Percentiles rank a stretch among this genome's conserved stretches.
Conservation (phyloP, 2,888 invertebrate genomes). For the Drosophila planitibia region DNA sequence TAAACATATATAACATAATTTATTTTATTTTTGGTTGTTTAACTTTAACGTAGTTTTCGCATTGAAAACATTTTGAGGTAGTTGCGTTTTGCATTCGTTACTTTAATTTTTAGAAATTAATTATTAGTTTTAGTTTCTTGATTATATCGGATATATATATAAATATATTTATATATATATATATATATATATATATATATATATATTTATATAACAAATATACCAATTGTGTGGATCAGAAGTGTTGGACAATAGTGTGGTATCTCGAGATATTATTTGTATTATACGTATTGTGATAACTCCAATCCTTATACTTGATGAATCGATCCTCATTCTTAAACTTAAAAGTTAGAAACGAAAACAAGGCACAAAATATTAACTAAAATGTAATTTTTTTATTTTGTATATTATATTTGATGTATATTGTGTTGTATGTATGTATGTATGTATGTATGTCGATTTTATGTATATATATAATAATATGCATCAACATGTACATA, state of each 20-base stretch:
- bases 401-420: slow-evolving; percentile 57
- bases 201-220: not conserved
- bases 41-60: slow-evolving; percentile 51
- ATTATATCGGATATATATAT: slow-evolving; percentile 62
- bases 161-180: not conserved
- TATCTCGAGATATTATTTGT: slow-evolving; percentile 14
- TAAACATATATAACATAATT: slow-evolving; percentile 68
- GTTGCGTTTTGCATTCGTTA: slow-evolving; percentile 57
- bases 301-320: slow-evolving; percentile 31
- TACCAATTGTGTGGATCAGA: slow-evolving; percentile 35
- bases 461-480: slow-evolving; percentile 22
- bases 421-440: slow-evolving; percentile 57
- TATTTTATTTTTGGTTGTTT: slow-evolving; percentile 44
- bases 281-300: slow-evolving; percentile 31
- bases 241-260: slow-evolving; percentile 35
- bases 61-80: slow-evolving; percentile 68
- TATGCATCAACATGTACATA: slow-evolving; percentile 38
- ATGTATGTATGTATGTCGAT: slow-evolving; percentile 48
- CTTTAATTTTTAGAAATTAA: slow-evolving; percentile 24
- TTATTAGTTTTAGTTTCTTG: slow-evolving; percentile 41
- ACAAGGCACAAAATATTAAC: slow-evolving; percentile 45
- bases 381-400: slow-evolving; percentile 62
- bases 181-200: slow-evolving; percentile 11
- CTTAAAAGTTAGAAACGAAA: slow-evolving; percentile 44
- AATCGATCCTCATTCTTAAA: slow-evolving; percentile 29